phyloP scores from a whole-genome alignment of 1,140 invertebrate species.

The Akabosia matsudoensis region DNA sequence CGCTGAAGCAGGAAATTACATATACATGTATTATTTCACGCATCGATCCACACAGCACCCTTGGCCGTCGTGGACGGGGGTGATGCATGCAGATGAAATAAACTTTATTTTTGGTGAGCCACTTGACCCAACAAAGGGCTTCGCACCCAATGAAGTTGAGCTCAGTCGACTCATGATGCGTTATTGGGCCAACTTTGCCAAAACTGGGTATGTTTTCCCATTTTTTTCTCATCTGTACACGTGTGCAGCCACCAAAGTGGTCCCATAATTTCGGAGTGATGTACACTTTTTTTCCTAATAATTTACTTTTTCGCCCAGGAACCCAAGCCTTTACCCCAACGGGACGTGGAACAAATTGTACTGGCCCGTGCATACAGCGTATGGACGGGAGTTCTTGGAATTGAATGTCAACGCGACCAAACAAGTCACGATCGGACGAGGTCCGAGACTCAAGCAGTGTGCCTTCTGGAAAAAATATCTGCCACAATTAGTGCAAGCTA shows the following conservation, averaged over 20 bases:
- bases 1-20: constrained; percentile 79
- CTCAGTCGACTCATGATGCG: constrained; percentile 84
- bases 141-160: constrained; percentile 72
- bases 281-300: too few relatives aligned
- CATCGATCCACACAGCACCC: constrained; percentile 79
- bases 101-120: constrained; percentile 80
- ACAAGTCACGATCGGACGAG: constrained; percentile 64
- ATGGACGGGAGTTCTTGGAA: constrained; percentile 78
- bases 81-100: constrained; percentile 91
- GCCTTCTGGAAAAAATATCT: constrained; percentile 95
- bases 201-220: constrained; percentile 90
- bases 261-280: too few relatives aligned
- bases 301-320: constrained; percentile 53
- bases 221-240: too few relatives aligned
- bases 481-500: constrained; percentile 76
- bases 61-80: constrained; percentile 94
- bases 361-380: constrained; percentile 82
- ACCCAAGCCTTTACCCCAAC: constrained; percentile 59
- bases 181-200: constrained; percentile 94
- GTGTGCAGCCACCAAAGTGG: too few relatives aligned
- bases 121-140: constrained; percentile 72
- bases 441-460: constrained; percentile 83
- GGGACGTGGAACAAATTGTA: constrained; percentile 59
- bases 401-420: constrained; percentile 70
- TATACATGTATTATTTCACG: constrained; percentile 93